Percentiles rank a stretch among this genome's conserved stretches.
Evolutionary conservation across 2,888 invertebrate species (phyloP).

Genomic region (Drosophila atroscutellata): DNA sequence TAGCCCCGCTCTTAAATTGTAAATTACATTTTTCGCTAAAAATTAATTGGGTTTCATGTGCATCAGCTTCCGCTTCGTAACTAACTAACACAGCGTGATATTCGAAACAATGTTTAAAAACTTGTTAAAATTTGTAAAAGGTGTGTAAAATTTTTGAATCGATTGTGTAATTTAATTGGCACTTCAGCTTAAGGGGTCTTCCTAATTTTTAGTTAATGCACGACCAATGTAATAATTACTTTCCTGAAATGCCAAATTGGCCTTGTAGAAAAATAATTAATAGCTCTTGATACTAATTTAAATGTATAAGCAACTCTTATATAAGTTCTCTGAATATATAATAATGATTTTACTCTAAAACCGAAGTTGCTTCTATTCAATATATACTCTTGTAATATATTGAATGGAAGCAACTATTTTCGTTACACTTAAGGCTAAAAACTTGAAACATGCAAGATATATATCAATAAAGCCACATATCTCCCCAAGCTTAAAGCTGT

Average conservation of each 20-base stretch:
- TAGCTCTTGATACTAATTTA: too few species aligned
- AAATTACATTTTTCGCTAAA: conserved; percentile 55
- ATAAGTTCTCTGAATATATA: not conserved
- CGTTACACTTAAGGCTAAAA: not conserved
- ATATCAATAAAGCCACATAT: not conserved
- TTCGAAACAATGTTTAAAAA: conserved; percentile 24
- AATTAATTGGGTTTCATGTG: conserved; percentile 67
- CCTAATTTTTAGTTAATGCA: conserved; percentile 24
- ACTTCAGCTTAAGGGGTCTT: conserved; percentile 16
- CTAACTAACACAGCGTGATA: conserved; percentile 35
- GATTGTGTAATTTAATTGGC: conserved; percentile 39
- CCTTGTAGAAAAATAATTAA: not conserved
- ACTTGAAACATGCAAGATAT: not conserved
- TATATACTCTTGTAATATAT: not conserved
- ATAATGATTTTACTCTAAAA: not conserved
- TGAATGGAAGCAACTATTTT: not conserved
- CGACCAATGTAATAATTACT: not conserved
- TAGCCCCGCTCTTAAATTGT: conserved; percentile 40
- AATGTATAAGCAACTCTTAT: too few species aligned
- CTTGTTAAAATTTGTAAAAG: too few species aligned
- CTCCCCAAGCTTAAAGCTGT: not conserved
- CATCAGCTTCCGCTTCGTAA: conserved; percentile 38
- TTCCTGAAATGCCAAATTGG: not conserved
- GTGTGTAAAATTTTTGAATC: too few species aligned
- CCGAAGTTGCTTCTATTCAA: not conserved